Conservation (phyloP, 1,140 invertebrate genomes). For the Panagrolaimus sp. region DNA sequence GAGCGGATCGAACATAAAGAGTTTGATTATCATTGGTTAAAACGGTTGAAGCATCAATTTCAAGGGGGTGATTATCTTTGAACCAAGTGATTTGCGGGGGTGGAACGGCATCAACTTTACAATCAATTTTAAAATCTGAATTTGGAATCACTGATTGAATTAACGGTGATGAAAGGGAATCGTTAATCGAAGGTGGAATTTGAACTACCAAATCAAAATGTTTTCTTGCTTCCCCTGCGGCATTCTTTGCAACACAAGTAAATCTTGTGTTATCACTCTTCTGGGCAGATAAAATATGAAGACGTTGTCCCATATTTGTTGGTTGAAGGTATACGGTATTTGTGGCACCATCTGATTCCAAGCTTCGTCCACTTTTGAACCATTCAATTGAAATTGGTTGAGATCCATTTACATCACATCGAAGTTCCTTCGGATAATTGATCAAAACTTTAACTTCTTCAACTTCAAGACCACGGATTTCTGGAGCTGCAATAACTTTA, state of each 20-base stretch:
- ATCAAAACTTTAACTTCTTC: constrained; percentile 47
- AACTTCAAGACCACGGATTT: constrained; percentile 19
- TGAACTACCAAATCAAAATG: constrained; percentile 60
- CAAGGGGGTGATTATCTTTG: constrained; percentile 30
- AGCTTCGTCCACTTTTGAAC: constrained; percentile 32
- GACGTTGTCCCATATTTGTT: constrained; percentile 36
- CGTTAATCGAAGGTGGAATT: constrained; percentile 46
- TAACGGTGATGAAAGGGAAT: constrained; percentile 39
- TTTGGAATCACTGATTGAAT: constrained; percentile 58
- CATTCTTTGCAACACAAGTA: constrained; percentile 56
- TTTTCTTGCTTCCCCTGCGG: constrained; percentile 60
- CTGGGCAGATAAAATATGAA: constrained; percentile 47
- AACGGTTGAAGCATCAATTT: not conserved
- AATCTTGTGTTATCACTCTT: constrained; percentile 32
- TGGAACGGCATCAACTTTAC: constrained; percentile 61
- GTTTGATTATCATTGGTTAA: constrained; percentile 36
- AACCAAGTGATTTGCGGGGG: constrained; percentile 51
- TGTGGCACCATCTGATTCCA: constrained; percentile 19
- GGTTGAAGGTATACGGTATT: not conserved
- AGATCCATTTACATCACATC: constrained; percentile 57
- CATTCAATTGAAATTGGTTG: constrained; percentile 51
- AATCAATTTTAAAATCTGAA: constrained; percentile 58
- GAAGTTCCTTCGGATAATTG: constrained; percentile 51
- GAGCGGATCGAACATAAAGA: constrained; percentile 40
- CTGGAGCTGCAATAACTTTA: constrained; percentile 35